Evolutionary conservation across 2,113 vertebrate species (phyloP), one percentile per base, ranked within the genome.

Genomic region (Colaptes auratus): DNA sequence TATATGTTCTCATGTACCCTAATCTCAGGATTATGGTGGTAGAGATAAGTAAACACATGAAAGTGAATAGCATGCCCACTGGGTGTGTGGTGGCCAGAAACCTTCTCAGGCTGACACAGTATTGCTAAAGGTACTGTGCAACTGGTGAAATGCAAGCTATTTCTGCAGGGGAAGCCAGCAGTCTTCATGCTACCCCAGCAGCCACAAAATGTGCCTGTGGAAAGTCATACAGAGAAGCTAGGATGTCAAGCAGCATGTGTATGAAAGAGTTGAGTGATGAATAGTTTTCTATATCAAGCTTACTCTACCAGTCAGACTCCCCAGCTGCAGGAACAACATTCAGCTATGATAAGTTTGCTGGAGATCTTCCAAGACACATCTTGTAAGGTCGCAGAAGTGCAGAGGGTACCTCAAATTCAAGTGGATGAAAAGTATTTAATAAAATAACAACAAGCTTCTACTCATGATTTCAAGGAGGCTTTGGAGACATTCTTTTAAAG

Each of bases 151-250:
- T 1, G 3, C 17, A 12, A 75, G n/a, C 52, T 67, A 58, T 5
- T 12, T 16, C 70, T 44, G 53, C 21, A 11, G 39, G 42, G 7
- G 11, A 5, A 84, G 14, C 31, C 85, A 61, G 58, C 24, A 58
- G 24, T 33, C 35, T 64, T 25, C 17, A 4, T 1, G 15, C 78
- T 59, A 50, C 5, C n/a, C 21, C 69, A 15, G 36, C 70, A 81
- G 69, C 36, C 50, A 2, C 2, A 4, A 15, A 25, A 10, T 1
- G 2, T 44, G 28, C 19, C 39, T 2, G 0, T 2, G 30, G 24
- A 46, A 48, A 71, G 53, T 14, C 50, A 52, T 28, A 8, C n/a
- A 13, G 17, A 3, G 30, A 48, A 33, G 33, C 5, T 33, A 42
- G 61, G 4, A 0, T 2, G 18, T 1, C 8, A 28, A 39, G 33